These are phyloP conservation scores for Ranitomeya imitator DNA, from an alignment of 2,113 vertebrate species.

Conservation along the genomic window DNA sequence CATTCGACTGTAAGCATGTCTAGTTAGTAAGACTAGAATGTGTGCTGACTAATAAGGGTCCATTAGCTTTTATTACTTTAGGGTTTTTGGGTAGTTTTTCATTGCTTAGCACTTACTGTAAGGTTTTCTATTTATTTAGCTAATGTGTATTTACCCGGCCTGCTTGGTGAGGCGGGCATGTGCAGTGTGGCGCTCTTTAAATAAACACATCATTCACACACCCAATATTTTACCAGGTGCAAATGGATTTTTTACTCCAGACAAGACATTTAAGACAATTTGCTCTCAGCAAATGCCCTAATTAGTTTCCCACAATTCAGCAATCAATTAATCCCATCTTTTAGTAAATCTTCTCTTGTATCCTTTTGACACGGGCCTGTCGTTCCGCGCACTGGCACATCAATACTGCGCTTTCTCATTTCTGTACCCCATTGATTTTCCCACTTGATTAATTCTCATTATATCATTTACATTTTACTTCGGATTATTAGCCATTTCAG, in stretches of 20 bases:
- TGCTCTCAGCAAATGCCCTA: constrained; percentile 17
- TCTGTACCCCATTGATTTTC: constrained; percentile 49
- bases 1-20: neutral
- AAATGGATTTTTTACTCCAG: constrained; percentile 27
- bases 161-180: constrained; percentile 22
- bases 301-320: constrained; percentile 26
- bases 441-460: constrained; percentile 46
- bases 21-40: neutral
- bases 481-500: constrained; percentile 55
- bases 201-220: constrained; percentile 36
- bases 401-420: constrained; percentile 51
- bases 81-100: neutral
- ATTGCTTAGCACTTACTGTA: constrained; percentile 36
- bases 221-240: constrained; percentile 25
- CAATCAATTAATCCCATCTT: constrained; percentile 7
- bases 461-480: constrained; percentile 56
- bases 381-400: constrained; percentile 20
- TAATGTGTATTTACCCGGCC: constrained; percentile 14
- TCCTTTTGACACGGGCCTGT: constrained; percentile 16
- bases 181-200: constrained; percentile 15
- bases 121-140: constrained; percentile 9
- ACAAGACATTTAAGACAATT: constrained; percentile 38
- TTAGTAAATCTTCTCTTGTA: constrained; percentile 16
- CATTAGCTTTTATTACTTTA: neutral
- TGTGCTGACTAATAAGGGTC: neutral